Conservation (phyloP, 1,140 invertebrate species). For the Melipona quadrifasciata region DNA sequence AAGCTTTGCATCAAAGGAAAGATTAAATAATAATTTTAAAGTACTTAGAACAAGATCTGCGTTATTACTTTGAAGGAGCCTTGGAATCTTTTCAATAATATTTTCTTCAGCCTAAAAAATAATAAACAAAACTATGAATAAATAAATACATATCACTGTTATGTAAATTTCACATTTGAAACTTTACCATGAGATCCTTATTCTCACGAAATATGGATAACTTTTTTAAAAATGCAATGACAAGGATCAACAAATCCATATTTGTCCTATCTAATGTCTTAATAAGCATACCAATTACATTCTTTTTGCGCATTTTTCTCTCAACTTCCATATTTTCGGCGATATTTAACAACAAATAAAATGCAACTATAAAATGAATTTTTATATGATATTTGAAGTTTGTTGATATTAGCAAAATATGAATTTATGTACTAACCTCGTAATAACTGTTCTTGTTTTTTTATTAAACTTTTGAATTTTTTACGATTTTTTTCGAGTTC, state of each 20-base stretch:
- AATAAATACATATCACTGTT: constrained; percentile 35
- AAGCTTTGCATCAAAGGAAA: constrained; percentile 96
- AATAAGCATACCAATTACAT: constrained; percentile 94
- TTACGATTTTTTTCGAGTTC: constrained; percentile 91
- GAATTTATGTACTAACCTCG: constrained; percentile 81
- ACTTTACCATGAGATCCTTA: constrained; percentile 93
- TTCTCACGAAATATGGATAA: constrained; percentile 97
- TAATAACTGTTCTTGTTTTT: constrained; percentile 96
- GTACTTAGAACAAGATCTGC: constrained; percentile 93
- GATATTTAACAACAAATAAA: constrained; percentile 96
- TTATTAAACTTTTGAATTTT: constrained; percentile 90
- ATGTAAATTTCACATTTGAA: constrained; percentile 28
- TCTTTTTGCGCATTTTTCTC: constrained; percentile 98
- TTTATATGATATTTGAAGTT: constrained; percentile 11
- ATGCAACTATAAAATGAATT: constrained; percentile 84
- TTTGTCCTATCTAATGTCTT: constrained; percentile 93
- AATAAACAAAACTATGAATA: constrained; percentile 31
- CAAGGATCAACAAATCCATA: constrained; percentile 93
- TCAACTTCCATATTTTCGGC: constrained; percentile 97
- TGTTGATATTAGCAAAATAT: constrained; percentile 18
- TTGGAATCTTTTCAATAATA: constrained; percentile 89
- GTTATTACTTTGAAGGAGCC: constrained; percentile 87
- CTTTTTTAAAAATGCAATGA: constrained; percentile 97
- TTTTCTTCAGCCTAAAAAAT: constrained; percentile 83
- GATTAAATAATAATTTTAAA: constrained; percentile 95